A percentile compares a stretch with the other conserved stretches of the same genome.
Evolutionary conservation across 2,888 invertebrate genomes (phyloP).

Genomic region (Ichneumoninae sp.): DNA sequence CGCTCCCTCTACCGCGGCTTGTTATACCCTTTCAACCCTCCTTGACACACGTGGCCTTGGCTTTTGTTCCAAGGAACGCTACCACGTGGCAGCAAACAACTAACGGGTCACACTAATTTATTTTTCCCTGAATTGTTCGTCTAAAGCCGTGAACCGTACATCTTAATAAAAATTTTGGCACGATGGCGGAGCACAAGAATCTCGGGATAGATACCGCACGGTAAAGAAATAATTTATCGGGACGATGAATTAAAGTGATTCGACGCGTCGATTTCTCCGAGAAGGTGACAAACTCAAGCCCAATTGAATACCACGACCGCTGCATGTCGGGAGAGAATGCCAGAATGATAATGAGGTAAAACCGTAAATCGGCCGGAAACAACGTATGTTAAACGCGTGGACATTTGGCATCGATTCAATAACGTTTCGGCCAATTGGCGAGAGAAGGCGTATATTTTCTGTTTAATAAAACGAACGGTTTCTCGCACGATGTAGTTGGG

Average conservation of each 20-base stretch:
- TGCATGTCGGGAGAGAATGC: not conserved
- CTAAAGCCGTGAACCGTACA: not conserved
- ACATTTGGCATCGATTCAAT: conserved; percentile 59
- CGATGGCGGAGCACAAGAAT: not conserved
- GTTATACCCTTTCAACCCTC: conserved; percentile 38
- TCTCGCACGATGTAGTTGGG: not conserved
- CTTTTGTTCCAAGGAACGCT: conserved; percentile 26
- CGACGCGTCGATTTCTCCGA: conserved; percentile 17
- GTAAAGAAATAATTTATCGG: conserved; percentile 27
- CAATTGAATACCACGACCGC: conserved; percentile 50
- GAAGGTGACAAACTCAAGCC: conserved; percentile 41
- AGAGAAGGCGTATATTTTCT: not conserved
- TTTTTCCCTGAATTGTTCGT: not conserved
- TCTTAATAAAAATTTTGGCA: not conserved
- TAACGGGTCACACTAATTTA: conserved; percentile 13
- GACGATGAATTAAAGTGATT: conserved; percentile 36
- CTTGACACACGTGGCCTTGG: conserved; percentile 49
- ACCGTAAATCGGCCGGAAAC: conserved; percentile 56
- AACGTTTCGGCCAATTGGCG: conserved; percentile 50
- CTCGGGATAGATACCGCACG: not conserved
- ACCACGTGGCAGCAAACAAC: conserved; percentile 46
- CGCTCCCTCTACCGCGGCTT: conserved; percentile 10
- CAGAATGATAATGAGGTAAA: conserved; percentile 61
- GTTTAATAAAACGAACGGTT: not conserved
- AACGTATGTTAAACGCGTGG: conserved; percentile 62